Conservation (phyloP, 2,113 vertebrate species). For the Gymnocephalus cernua region DNA sequence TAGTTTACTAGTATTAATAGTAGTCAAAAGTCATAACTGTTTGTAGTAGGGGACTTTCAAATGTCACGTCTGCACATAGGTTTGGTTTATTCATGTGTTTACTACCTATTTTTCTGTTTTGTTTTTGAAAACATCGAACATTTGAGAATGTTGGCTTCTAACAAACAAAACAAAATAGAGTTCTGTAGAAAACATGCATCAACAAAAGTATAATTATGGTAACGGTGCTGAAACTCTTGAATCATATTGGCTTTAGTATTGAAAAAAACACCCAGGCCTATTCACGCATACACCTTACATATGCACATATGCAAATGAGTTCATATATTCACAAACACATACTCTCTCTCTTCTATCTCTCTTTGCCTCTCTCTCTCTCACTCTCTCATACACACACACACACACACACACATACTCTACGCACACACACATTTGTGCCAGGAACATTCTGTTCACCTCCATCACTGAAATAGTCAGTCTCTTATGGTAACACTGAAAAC, state of each 20-base stretch:
- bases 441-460: constrained; percentile 79
- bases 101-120: background rate
- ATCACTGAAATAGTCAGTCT: constrained; percentile 61
- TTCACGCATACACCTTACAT: background rate
- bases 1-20: background rate
- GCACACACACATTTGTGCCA: constrained; percentile 59
- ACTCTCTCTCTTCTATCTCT: background rate
- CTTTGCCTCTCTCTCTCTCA: background rate
- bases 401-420: constrained; percentile 28
- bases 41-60: background rate
- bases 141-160: background rate
- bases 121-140: background rate
- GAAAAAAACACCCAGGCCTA: background rate
- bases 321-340: constrained; percentile 22
- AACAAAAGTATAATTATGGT: background rate
- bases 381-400: constrained; percentile 18
- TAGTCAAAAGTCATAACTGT: background rate
- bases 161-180: background rate
- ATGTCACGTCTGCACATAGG: background rate
- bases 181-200: background rate
- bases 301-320: constrained; percentile 15
- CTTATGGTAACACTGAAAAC: constrained; percentile 69
- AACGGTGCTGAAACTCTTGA: background rate
- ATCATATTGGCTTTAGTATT: background rate
- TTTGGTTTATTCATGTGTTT: background rate